A percentile compares a stretch with the other conserved stretches of the same genome.
phyloP scores from a whole-genome alignment of 2,888 invertebrate species.

The Epinotia nisella region DNA sequence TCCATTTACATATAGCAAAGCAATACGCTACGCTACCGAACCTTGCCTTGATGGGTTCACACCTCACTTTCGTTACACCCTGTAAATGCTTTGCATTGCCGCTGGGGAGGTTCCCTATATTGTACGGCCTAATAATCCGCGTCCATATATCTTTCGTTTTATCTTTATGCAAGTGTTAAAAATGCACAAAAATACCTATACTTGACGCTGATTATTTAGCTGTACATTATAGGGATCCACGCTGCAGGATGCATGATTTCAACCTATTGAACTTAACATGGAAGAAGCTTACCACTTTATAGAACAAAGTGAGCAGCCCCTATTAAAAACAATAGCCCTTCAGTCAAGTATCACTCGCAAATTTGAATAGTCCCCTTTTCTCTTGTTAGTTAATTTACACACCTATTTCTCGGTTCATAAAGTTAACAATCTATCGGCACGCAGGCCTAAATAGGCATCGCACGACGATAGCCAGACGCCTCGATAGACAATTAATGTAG shows the following conservation, averaged over 20 bases:
- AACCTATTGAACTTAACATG: neutral
- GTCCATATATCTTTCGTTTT: too few relatives aligned
- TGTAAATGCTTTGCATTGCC: too few relatives aligned
- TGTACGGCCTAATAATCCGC: too few relatives aligned
- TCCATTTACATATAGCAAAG: too few relatives aligned
- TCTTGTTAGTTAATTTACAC: conserved; percentile 3
- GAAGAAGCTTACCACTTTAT: neutral
- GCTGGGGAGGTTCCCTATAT: too few relatives aligned
- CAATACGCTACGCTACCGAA: too few relatives aligned
- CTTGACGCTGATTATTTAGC: too few relatives aligned
- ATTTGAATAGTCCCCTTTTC: neutral
- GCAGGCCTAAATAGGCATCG: neutral
- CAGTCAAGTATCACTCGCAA: conserved; percentile 10
- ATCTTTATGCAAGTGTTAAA: too few relatives aligned
- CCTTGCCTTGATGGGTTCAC: too few relatives aligned
- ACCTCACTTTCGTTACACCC: too few relatives aligned
- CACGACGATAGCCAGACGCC: conserved; percentile 1
- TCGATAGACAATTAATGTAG: conserved; percentile 9
- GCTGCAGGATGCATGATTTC: neutral
- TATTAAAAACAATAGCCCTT: conserved; percentile 1
- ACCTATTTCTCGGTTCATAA: neutral
- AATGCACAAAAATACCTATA: too few relatives aligned
- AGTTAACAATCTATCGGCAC: neutral
- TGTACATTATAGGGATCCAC: neutral
- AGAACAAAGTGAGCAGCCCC: neutral